Percentiles rank a stretch among this genome's conserved stretches.
phyloP scores from a whole-genome alignment of 2,888 invertebrate genomes.

The Philaethria dido region DNA sequence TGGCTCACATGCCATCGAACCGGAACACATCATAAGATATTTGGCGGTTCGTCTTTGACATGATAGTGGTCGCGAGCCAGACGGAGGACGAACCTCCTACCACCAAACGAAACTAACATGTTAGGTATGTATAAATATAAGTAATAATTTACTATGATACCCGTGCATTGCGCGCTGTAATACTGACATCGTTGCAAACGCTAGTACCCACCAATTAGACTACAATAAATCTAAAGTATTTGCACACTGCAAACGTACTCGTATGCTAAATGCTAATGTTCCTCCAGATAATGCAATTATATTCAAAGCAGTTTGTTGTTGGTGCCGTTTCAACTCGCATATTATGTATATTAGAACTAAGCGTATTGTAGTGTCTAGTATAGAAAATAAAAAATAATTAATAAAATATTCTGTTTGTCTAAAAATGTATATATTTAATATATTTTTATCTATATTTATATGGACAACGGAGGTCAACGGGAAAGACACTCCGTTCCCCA shows the following conservation, averaged over 20 bases:
- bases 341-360: constrained; percentile 4
- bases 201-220: constrained; percentile 33
- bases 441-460: no score
- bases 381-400: not conserved
- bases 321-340: constrained; percentile 1
- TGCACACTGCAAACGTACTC: constrained; percentile 28
- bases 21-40: no score
- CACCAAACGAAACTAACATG: no score
- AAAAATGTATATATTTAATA: not conserved
- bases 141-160: not conserved
- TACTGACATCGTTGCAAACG: not conserved
- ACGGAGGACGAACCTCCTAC: no score
- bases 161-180: not conserved
- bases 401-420: not conserved
- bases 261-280: constrained; percentile 28
- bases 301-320: constrained; percentile 44
- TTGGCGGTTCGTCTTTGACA: no score
- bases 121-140: no score
- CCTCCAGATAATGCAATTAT: constrained; percentile 49
- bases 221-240: constrained; percentile 44
- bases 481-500: no score
- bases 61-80: no score
- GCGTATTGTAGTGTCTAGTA: not conserved
- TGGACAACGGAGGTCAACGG: no score
- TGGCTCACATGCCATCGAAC: no score